phyloP scores from a whole-genome alignment of 2,888 invertebrate genomes.

The Sturmia bella region DNA sequence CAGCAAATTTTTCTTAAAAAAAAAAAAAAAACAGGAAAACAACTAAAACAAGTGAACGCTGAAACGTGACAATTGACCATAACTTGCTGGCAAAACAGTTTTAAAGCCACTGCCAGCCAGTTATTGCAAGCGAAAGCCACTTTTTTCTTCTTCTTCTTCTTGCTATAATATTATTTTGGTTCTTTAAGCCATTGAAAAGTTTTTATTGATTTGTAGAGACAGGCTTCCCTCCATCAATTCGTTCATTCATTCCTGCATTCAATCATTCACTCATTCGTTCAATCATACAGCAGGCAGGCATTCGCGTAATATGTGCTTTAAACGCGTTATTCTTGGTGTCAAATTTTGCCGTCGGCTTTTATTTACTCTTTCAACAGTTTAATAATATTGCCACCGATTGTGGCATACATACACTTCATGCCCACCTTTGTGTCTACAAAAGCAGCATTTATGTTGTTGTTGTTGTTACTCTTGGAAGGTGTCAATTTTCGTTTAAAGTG shows the following conservation, averaged over 20 bases:
- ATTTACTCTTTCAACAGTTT: conserved; percentile 65
- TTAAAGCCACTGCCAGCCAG: background rate
- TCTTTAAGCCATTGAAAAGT: background rate
- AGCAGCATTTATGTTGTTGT: conserved; percentile 7
- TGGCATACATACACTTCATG: conserved; percentile 11
- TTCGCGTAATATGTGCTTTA: conserved; percentile 13
- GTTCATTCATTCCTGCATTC: conserved; percentile 14
- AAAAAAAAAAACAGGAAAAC: conserved; percentile 22
- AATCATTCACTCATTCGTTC: conserved; percentile 1
- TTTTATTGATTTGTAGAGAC: conserved; percentile 33
- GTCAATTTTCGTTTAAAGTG: conserved; percentile 60
- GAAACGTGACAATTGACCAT: conserved; percentile 69
- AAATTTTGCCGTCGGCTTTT: conserved; percentile 67
- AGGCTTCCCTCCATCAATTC: conserved; percentile 5
- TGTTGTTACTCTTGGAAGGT: conserved; percentile 42
- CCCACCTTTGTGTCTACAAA: background rate
- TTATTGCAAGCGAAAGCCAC: background rate
- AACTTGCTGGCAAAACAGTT: conserved; percentile 24
- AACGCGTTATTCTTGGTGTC: conserved; percentile 58
- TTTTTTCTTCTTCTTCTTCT: conserved; percentile 9
- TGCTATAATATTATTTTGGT: background rate
- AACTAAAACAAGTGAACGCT: conserved; percentile 49
- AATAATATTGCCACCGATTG: conserved; percentile 66
- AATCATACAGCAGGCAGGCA: background rate
- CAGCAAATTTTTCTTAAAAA: background rate